Evolutionary conservation across 1,140 invertebrate genomes (phyloP).

Genomic region (Bombus sylvicola): DNA sequence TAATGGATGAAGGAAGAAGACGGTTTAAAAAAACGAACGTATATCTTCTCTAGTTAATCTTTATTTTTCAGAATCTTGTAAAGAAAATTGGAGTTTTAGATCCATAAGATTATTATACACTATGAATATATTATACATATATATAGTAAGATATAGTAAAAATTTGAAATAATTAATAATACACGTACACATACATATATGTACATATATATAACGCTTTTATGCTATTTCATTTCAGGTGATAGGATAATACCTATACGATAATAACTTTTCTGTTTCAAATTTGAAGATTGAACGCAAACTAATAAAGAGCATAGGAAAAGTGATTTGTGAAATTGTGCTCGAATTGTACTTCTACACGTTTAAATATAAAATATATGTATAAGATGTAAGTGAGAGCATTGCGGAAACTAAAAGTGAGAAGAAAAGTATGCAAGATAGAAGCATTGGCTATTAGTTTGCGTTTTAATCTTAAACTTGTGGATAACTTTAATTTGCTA

Average conservation of each 20-base stretch:
- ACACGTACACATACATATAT: not conserved
- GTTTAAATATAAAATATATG: not conserved
- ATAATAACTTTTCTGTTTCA: not conserved
- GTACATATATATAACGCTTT: slow-evolving; percentile 1
- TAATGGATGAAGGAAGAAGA: not conserved
- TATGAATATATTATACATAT: too few relatives aligned
- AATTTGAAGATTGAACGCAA: slow-evolving; percentile 28
- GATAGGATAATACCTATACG: not conserved
- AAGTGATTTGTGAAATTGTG: not conserved
- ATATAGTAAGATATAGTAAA: not conserved
- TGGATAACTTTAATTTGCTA: slow-evolving; percentile 30
- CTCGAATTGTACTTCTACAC: too few relatives aligned
- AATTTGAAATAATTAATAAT: not conserved
- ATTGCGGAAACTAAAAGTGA: not conserved
- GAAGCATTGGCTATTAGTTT: not conserved
- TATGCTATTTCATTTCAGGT: slow-evolving; percentile 1
- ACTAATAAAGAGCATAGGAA: not conserved
- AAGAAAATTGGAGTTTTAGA: not conserved
- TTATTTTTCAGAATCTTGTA: not conserved
- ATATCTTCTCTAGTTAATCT: not conserved
- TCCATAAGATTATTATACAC: not conserved
- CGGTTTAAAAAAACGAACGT: not conserved
- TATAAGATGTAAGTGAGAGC: not conserved
- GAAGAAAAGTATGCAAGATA: not conserved
- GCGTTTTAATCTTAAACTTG: not conserved